Evolutionary conservation across 2,113 vertebrate species (phyloP).

Genomic region (Oncorhynchus tshawytscha): DNA sequence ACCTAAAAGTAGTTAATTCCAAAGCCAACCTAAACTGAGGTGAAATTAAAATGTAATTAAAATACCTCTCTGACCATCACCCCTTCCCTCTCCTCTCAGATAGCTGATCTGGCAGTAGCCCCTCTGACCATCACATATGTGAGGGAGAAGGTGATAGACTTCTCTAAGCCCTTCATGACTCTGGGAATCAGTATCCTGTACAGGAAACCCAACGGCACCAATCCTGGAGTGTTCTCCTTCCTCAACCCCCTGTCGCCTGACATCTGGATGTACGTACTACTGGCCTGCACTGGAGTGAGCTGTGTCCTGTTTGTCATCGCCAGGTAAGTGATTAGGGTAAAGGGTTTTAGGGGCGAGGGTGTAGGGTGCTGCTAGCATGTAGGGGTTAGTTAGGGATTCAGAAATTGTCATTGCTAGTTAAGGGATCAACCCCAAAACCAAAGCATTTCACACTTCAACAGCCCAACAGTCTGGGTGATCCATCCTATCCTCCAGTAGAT

Average conservation of each 20-base stretch:
- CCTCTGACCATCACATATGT: constrained; percentile 97
- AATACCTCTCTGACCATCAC: constrained; percentile 91
- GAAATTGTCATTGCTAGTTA: too few relatives aligned
- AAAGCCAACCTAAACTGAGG: too few relatives aligned
- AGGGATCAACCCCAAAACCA: too few relatives aligned
- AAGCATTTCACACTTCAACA: too few relatives aligned
- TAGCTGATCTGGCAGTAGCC: constrained; percentile 93
- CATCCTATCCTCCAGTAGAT: too few relatives aligned
- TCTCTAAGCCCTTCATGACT: constrained; percentile 99
- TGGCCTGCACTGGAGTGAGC: constrained; percentile 96
- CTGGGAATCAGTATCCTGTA: constrained; percentile 97
- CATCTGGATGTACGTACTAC: constrained; percentile 98
- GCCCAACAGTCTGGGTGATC: too few relatives aligned
- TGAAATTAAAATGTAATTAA: too few relatives aligned
- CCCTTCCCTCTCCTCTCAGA: constrained; percentile 65
- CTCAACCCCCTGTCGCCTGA: constrained; percentile 94
- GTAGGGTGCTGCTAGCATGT: background rate
- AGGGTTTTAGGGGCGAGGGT: background rate
- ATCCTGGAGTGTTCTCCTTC: constrained; percentile 96
- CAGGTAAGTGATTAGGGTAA: background rate
- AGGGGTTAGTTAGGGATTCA: background rate
- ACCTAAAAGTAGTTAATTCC: too few relatives aligned
- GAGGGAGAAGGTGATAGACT: constrained; percentile 95
- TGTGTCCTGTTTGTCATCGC: constrained; percentile 95
- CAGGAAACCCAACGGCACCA: constrained; percentile 95